Conservation (phyloP, 2,888 invertebrate species). For the Stenoptilia bipunctidactyla region DNA sequence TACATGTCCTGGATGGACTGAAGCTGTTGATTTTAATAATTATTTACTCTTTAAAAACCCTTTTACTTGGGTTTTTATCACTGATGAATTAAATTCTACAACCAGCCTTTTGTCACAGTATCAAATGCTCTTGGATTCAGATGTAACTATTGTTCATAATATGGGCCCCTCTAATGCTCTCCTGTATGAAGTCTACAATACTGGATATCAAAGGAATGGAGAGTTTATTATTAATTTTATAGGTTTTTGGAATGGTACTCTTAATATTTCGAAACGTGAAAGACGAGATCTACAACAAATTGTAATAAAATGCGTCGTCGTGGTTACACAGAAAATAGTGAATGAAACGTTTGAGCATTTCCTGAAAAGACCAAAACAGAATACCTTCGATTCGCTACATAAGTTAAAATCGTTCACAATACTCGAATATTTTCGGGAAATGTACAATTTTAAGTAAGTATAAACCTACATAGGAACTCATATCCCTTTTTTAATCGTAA, state of each 20-base stretch:
- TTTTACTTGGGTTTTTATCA: conserved; percentile 44
- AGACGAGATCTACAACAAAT: conserved; percentile 69
- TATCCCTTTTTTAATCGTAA: too few species aligned
- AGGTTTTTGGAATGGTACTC: conserved; percentile 51
- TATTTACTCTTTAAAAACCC: conserved; percentile 21
- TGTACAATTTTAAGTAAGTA: conserved; percentile 77
- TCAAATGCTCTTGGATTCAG: conserved; percentile 54
- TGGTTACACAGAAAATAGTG: conserved; percentile 42
- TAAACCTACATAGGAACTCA: too few species aligned
- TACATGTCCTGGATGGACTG: conserved; percentile 34
- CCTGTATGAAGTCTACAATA: conserved; percentile 66
- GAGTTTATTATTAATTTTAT: conserved; percentile 48
- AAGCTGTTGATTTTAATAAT: conserved; percentile 3
- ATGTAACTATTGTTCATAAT: conserved; percentile 40
- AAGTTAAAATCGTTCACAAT: conserved; percentile 74
- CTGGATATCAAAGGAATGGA: conserved; percentile 67
- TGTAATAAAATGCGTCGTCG: conserved; percentile 64
- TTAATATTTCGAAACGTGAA: conserved; percentile 36
- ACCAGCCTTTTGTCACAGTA: conserved; percentile 30
- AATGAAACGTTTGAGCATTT: conserved; percentile 61
- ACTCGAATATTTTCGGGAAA: conserved; percentile 67
- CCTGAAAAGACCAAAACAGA: conserved; percentile 53
- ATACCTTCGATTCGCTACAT: conserved; percentile 73
- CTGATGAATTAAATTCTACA: conserved; percentile 26
- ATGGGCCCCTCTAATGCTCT: conserved; percentile 19